Conservation (phyloP, 1,140 invertebrate species). For the Drosophila hydei region DNA sequence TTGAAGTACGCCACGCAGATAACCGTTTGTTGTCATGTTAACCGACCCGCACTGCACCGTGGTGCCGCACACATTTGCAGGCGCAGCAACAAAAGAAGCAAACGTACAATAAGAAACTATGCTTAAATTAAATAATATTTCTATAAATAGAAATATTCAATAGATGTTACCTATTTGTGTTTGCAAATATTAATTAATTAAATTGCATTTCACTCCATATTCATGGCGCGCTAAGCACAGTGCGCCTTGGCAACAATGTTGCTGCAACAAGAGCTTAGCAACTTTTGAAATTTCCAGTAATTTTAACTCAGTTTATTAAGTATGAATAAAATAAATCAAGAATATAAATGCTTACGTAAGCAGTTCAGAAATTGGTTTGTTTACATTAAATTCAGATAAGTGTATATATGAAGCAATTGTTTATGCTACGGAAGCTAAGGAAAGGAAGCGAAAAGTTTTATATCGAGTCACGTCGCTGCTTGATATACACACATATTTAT, state of each 20-base stretch:
- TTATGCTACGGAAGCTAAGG: not conserved
- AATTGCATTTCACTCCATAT: too few species aligned
- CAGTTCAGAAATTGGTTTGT: not conserved
- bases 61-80: not conserved
- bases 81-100: too few species aligned
- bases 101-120: not conserved
- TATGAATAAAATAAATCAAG: too few species aligned
- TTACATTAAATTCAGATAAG: not conserved
- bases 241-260: too few species aligned
- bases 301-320: not conserved
- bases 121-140: not conserved
- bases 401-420: too few species aligned
- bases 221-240: too few species aligned
- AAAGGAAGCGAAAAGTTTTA: not conserved
- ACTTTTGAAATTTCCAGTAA: too few species aligned
- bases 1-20: constrained; percentile 9
- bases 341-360: too few species aligned
- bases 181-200: too few species aligned
- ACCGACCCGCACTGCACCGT: constrained; percentile 5
- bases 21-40: not conserved
- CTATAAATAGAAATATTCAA: too few species aligned
- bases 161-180: too few species aligned
- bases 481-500: not conserved
- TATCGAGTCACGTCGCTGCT: not conserved
- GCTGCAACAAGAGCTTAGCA: too few species aligned